These are phyloP conservation scores for Herpailurus yagouaroundi DNA, from an alignment of 2,113 vertebrate genomes.

Conservation along the genomic window DNA sequence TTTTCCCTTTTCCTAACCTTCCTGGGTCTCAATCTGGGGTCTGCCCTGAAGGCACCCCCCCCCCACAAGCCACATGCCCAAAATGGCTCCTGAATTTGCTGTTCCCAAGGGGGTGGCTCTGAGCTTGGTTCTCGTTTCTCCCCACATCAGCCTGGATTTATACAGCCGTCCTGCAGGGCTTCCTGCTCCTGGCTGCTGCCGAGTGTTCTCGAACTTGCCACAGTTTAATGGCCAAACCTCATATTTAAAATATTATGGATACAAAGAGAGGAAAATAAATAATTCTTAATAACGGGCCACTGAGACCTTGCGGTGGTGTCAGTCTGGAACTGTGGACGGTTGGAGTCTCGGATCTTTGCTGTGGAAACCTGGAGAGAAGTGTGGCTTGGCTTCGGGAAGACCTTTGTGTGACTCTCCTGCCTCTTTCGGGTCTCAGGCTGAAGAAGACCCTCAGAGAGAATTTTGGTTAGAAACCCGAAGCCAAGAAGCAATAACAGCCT, in stretches of 20 bases:
- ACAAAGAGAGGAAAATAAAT: conserved; percentile 40
- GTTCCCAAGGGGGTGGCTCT: not conserved
- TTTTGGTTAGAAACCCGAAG: not conserved
- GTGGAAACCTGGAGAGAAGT: not conserved
- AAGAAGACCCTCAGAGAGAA: not conserved
- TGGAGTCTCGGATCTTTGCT: not conserved
- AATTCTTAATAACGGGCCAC: not conserved
- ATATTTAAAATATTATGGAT: conserved; percentile 33
- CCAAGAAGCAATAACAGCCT: fast-evolving
- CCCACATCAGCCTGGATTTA: not conserved
- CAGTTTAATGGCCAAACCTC: not conserved
- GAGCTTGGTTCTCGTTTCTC: not conserved
- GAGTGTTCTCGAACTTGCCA: not conserved
- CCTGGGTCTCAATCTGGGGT: not conserved
- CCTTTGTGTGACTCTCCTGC: not conserved
- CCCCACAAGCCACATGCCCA: not conserved
- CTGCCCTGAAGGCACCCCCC: too few relatives aligned
- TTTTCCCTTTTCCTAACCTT: not conserved
- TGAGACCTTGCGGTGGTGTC: not conserved
- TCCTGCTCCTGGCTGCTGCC: not conserved
- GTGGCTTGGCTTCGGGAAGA: not conserved
- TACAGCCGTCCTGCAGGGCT: not conserved
- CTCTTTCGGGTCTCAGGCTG: not conserved
- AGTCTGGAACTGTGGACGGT: not conserved
- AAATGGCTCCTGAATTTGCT: not conserved